Conservation (phyloP, 2,113 vertebrate species). For the Hucho hucho region DNA sequence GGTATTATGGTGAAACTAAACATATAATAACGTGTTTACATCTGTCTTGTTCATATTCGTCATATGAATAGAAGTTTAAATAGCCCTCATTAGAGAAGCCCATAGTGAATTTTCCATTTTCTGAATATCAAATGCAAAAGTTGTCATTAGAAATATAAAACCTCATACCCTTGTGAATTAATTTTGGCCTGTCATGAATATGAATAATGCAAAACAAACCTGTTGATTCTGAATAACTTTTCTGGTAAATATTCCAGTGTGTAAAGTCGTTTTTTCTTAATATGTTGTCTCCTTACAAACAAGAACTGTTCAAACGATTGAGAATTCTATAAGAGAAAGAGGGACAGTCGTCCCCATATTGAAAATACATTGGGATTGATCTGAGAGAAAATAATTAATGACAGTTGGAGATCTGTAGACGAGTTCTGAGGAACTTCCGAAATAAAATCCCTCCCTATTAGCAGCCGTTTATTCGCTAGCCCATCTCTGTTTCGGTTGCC, state of each 20-base stretch:
- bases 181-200: neutral
- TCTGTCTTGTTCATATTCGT: too few species aligned
- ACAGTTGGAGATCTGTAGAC: constrained; percentile 44
- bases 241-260: neutral
- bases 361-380: constrained; percentile 35
- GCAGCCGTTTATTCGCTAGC: neutral
- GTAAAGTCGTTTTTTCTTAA: neutral
- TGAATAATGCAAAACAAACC: neutral
- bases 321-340: constrained; percentile 44
- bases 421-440: constrained; percentile 37
- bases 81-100: too few species aligned
- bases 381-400: constrained; percentile 56
- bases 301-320: neutral
- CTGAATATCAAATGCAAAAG: too few species aligned
- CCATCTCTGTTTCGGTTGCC: constrained; percentile 13
- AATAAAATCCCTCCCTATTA: constrained; percentile 33
- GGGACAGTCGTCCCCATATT: constrained; percentile 40
- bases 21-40: too few species aligned
- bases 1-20: too few species aligned
- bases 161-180: too few species aligned
- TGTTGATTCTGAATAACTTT: neutral
- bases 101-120: too few species aligned
- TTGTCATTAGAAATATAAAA: too few species aligned
- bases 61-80: too few species aligned
- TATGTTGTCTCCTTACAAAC: neutral